phyloP scores from a whole-genome alignment of 2,888 invertebrate genomes.

The Epistrophe grossulariae region DNA sequence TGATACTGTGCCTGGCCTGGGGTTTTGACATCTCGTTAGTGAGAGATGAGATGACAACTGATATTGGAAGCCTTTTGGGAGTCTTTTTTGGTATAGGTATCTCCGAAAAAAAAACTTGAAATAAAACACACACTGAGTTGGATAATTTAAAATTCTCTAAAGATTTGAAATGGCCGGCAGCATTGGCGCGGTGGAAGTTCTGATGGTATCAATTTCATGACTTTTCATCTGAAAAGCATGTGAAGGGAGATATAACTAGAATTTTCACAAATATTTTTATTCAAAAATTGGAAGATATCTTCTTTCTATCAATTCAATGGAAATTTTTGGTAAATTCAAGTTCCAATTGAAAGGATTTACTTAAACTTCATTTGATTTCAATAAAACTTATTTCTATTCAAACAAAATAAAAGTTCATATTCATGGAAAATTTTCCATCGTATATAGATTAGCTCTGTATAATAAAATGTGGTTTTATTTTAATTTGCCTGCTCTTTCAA shows the following conservation, averaged over 20 bases:
- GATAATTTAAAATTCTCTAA: neutral
- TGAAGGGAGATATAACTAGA: neutral
- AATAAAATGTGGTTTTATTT: neutral
- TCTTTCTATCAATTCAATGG: neutral
- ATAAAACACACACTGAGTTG: neutral
- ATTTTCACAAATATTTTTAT: neutral
- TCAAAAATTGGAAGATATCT: neutral
- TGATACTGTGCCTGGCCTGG: neutral
- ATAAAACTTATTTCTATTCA: neutral
- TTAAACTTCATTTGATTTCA: neutral
- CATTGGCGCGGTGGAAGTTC: neutral
- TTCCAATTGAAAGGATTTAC: neutral
- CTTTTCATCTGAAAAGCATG: too few relatives aligned
- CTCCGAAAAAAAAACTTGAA: neutral
- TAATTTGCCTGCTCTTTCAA: neutral
- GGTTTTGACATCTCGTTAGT: constrained; percentile 25
- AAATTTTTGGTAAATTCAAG: neutral
- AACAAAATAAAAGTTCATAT: neutral
- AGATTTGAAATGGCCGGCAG: neutral
- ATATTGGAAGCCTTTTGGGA: neutral
- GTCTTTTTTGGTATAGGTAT: neutral
- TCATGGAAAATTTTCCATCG: neutral
- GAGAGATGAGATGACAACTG: constrained; percentile 31
- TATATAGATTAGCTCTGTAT: too few relatives aligned
- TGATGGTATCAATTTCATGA: neutral